phyloP scores from a whole-genome alignment of 1,140 invertebrate species.

The Platyura marginata region DNA sequence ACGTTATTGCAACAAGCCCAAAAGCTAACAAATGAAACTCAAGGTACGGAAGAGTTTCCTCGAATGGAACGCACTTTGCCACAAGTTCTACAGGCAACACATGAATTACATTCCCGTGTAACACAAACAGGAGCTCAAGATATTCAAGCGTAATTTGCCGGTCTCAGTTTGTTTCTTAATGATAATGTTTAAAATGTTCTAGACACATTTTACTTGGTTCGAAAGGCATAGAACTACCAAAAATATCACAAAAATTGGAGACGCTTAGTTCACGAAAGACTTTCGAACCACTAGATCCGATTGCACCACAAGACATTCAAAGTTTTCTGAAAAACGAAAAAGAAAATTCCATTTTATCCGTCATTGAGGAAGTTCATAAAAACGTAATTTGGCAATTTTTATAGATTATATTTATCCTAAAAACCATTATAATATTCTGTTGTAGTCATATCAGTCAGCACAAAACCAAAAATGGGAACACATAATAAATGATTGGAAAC shows the following conservation, averaged over 20 bases:
- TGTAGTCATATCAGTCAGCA: slow-evolving; percentile 42
- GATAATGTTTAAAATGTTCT: no score
- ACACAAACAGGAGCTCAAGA: slow-evolving; percentile 69
- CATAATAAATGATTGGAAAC: slow-evolving; percentile 72
- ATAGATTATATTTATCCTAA: slow-evolving; percentile 2
- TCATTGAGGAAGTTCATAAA: slow-evolving; percentile 77
- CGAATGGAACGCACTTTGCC: slow-evolving; percentile 77
- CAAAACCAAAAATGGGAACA: slow-evolving; percentile 63
- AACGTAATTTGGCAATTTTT: slow-evolving; percentile 34
- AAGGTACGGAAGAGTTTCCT: slow-evolving; percentile 60
- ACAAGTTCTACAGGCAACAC: slow-evolving; percentile 81
- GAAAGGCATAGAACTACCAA: slow-evolving; percentile 81
- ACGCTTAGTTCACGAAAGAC: slow-evolving; percentile 63
- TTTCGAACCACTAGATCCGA: slow-evolving; percentile 77
- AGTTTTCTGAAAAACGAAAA: slow-evolving; percentile 83
- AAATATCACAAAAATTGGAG: slow-evolving; percentile 79
- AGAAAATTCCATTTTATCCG: slow-evolving; percentile 79
- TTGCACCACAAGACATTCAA: slow-evolving; percentile 73
- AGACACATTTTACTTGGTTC: slow-evolving; percentile 84
- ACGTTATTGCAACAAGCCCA: slow-evolving; percentile 80
- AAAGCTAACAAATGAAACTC: slow-evolving; percentile 73
- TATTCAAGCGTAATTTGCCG: slow-evolving; percentile 82
- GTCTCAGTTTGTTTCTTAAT: no score
- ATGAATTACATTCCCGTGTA: slow-evolving; percentile 71
- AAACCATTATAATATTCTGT: no score